Conservation (phyloP, 1,140 invertebrate species). For the Drosophila biarmipes region DNA sequence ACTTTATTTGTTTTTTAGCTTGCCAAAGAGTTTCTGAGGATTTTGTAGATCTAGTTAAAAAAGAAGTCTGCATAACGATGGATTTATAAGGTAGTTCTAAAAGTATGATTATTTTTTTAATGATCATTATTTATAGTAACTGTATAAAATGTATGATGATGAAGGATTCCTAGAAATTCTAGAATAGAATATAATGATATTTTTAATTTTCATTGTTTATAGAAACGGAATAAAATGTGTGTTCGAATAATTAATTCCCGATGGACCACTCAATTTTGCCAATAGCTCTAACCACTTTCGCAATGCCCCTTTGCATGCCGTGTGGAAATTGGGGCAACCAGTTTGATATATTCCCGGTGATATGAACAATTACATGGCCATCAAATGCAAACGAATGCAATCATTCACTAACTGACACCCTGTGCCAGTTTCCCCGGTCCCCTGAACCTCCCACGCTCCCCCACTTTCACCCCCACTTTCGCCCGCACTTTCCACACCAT, state of each 20-base stretch:
- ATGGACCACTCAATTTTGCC: neutral
- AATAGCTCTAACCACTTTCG: neutral
- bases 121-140: too few relatives aligned
- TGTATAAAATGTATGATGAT: too few relatives aligned
- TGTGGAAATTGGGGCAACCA: slow-evolving; percentile 6
- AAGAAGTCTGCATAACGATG: neutral
- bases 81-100: too few relatives aligned
- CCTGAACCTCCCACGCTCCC: neutral
- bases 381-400: slow-evolving; percentile 73
- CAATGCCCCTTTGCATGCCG: neutral
- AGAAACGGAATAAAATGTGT: too few relatives aligned
- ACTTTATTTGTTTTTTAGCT: neutral
- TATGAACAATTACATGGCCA: slow-evolving; percentile 60
- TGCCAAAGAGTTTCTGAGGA: neutral
- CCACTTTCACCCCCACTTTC: neutral
- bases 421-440: slow-evolving; percentile 11
- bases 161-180: too few relatives aligned
- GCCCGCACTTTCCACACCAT: too few relatives aligned
- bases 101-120: too few relatives aligned
- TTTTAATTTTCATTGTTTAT: too few relatives aligned
- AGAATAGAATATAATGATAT: too few relatives aligned
- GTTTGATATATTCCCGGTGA: slow-evolving; percentile 39
- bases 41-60: neutral
- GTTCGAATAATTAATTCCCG: neutral
- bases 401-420: slow-evolving; percentile 56